Conservation (phyloP, 1,140 invertebrate species). For the Protaetia brevitarsis region DNA sequence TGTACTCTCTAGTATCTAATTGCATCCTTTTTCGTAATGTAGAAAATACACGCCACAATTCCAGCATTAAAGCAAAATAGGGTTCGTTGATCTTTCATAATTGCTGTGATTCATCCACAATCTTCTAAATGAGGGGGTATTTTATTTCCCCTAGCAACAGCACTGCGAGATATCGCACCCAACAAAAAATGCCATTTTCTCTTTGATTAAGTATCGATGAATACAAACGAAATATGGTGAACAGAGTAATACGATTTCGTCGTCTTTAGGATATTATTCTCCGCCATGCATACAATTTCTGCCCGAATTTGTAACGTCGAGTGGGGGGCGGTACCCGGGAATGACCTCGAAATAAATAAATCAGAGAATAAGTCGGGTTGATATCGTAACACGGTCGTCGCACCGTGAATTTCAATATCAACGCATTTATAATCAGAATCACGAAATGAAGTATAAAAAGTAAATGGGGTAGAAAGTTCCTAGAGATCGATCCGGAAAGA, state of each 20-base stretch:
- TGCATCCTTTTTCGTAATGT: no score
- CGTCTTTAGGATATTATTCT: not conserved
- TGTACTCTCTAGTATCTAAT: no score
- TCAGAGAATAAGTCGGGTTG: constrained; percentile 1
- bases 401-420: constrained; percentile 18
- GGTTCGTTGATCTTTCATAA: no score
- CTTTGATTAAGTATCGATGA: not conserved
- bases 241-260: not conserved
- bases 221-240: not conserved
- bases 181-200: not conserved
- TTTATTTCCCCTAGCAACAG: no score
- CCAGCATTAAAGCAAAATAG: no score
- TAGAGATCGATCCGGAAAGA: constrained; percentile 6
- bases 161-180: no score
- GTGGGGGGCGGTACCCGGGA: not conserved
- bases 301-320: not conserved
- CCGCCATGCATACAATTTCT: constrained; percentile 1
- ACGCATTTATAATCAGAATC: constrained; percentile 14
- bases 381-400: constrained; percentile 12
- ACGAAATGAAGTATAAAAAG: constrained; percentile 15
- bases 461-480: not conserved
- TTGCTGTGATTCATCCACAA: no score
- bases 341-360: constrained; percentile 15
- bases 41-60: no score
- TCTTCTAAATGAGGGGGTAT: no score